phyloP scores from a whole-genome alignment of 2,797 vertebrate genomes.

The Coregonus ussuriensis region DNA sequence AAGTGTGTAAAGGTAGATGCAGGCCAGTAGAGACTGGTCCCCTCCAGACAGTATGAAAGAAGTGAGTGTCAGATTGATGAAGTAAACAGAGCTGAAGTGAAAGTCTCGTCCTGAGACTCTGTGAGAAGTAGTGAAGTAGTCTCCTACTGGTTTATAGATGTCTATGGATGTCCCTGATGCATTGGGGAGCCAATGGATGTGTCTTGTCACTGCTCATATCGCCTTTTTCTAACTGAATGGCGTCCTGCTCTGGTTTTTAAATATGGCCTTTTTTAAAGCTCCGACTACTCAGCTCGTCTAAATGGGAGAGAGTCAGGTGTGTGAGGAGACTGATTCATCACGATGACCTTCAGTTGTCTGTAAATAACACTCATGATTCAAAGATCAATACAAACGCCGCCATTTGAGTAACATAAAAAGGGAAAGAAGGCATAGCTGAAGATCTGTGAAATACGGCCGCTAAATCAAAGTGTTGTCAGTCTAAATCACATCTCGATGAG shows the following conservation, averaged over 20 bases:
- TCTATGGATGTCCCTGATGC: constrained; percentile 17
- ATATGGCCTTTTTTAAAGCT: constrained; percentile 21
- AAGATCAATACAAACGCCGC: constrained; percentile 36
- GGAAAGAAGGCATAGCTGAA: constrained; percentile 23
- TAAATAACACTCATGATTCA: constrained; percentile 46
- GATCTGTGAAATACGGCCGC: constrained; percentile 21
- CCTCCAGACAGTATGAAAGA: background rate
- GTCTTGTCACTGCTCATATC: constrained; percentile 22
- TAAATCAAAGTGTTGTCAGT: constrained; percentile 38
- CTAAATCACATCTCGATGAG: constrained; percentile 38
- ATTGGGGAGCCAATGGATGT: background rate
- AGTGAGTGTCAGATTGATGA: background rate
- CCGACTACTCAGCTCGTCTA: constrained; percentile 16
- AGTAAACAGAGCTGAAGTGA: background rate
- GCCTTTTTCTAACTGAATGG: constrained; percentile 26
- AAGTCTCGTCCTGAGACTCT: constrained; percentile 3
- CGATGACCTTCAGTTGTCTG: constrained; percentile 51
- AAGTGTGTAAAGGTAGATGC: background rate
- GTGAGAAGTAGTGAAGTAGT: background rate
- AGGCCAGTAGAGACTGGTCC: background rate
- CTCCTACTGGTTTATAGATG: background rate
- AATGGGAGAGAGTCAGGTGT: constrained; percentile 21
- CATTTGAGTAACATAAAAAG: constrained; percentile 19
- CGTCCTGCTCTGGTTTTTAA: constrained; percentile 25
- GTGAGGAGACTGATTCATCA: constrained; percentile 48